Evolutionary conservation across 2,888 invertebrate genomes (phyloP), one percentile per base, ranked within the genome.

Genomic region (Conus canariensis): DNA sequence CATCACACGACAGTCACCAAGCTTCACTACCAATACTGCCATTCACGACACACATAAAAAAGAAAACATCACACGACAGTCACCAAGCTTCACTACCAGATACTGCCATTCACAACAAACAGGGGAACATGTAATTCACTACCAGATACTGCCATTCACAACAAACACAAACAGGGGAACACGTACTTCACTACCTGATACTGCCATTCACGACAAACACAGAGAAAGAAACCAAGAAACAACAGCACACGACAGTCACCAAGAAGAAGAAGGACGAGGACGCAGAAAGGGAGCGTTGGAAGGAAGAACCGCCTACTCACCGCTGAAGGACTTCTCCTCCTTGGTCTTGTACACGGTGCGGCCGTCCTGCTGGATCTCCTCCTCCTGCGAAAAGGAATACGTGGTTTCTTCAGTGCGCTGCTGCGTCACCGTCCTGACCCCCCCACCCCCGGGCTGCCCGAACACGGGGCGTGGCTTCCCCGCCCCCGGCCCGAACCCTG

Each of bases 301-400:
- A 45, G 45, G 56, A 80, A 45, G 45, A 45, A 80, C 45, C 14
- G 80, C 30, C 45, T 70, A 77, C 74, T 74, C 74, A 77, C 58
- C 58, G 12, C 16, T 64, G 58, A 58, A 88, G 58, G 70, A 60
- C 86, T 64, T 64, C 67, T 86, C 67, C 45, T 85, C 86, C 86
- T 60, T 64, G 67, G 86, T 67, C 30, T 64, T 59, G 30, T 14
- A 67, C 70, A 87, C 87, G n/a, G 85, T 83, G 9, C 67, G 67
- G 10, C 87, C 89, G 22, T 87, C 88, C 60, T 89, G 82, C 3
- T 45, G 22, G 25, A 88, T 25, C 56, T 91, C 85, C 74, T 89
- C 89, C 58, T 87, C 91, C 91, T 91, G 91, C 74, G 89, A 91
- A 56, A 89, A 91, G 12, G 58, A 67, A 91, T 90, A 90, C 19